Evolutionary conservation across 2,888 invertebrate species (phyloP), one percentile per base, ranked within the genome.

Genomic region (Alentia gelatinosa): DNA sequence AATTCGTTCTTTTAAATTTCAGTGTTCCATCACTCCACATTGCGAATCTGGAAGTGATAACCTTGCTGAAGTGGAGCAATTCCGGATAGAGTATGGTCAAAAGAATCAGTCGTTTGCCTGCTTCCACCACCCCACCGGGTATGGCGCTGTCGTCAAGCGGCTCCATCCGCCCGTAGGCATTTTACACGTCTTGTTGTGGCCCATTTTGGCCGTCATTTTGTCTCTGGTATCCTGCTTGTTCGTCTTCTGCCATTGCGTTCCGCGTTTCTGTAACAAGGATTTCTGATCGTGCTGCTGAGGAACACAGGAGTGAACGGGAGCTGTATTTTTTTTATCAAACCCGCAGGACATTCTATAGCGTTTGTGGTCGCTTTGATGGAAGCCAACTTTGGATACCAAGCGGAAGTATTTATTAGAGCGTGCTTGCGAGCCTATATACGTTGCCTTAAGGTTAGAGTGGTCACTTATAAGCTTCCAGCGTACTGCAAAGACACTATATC

Each of bases 11-110:
- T 68, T n/a, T 19, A 7, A 26, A 35, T 75, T 75, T 5, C 75
- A 75, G 75, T 75, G 75, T 75, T 75, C 75, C 33, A 75, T 75
- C 35, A 75, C 75, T 5, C 75, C 75, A 7, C 75, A 75, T 35
- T 75, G 75, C 23, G 35, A 5, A 35, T 33, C 30, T 9, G 75
- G 75, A 5, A 35, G 35, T 35, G 35, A 75, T 23, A 75, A 75
- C 75, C 26, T 12, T 9, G 33, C 30, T 7, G 75, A 75, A 33
- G 75, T 75, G 33, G 75, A 75, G 35, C 33, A 30, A 7, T 75
- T 75, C 75, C 30, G 75, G 9, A 3, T 75, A 12, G 33, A 75
- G 75, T 75, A 33, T 33, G 75, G 75, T 12, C 75, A 75, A 35
- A 30, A 12, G 75, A 35, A 35, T 26, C 30, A 26, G 30, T 12